Base-by-base conservation (phyloP, 1,140 invertebrate species). In the Drosophila ananassae region DNA sequence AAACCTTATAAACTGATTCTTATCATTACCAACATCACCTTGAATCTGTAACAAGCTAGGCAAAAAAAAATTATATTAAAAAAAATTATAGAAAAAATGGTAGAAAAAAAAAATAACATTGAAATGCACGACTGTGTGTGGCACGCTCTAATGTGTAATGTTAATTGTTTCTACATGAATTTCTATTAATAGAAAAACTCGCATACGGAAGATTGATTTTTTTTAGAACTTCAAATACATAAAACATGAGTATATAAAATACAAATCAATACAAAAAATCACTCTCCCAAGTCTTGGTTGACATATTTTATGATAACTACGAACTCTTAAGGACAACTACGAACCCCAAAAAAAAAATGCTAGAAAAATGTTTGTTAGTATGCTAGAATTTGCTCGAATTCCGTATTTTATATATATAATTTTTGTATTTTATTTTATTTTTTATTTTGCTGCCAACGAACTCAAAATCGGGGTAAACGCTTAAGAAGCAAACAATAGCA, bases 311-410 rank as follows among this genome's bases (percentile, higher is more conserved):
- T 77, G 82, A 87, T 85, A 81, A 77, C 73, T 85, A 73, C 81
- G 81, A 84, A 73, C 81, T 78, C 82, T 85, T 85, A 78, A 85
- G 82, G 77, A 85, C 82, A 85, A 74, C 17, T 17, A 17, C 17
- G 17, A 17, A 17, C 17, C 17, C 17, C 17, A 17, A 17, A 17
- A 17, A 17, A 17, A 17, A 17, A 17, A 17, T 17, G 17, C 17
- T 17, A 17, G 17, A 17, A 54, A 56, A 44, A 21, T 44, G 5
- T 44, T 74, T 51, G 75, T 84, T 73, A 67, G 71, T 83, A 57
- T 66, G 30, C 55, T 50, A 54, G 10, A 24, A 60, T 34, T 64
- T 62, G 61, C 77, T 56, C 62, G 51, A 74, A 74, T 74, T 82
- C 51, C 64, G 78, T 54, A 48, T 77, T 30, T 7, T 30, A 46